These are phyloP conservation scores for Lasaia peninsularis DNA, from an alignment of 1,140 invertebrate genomes.

Conservation along the genomic window DNA sequence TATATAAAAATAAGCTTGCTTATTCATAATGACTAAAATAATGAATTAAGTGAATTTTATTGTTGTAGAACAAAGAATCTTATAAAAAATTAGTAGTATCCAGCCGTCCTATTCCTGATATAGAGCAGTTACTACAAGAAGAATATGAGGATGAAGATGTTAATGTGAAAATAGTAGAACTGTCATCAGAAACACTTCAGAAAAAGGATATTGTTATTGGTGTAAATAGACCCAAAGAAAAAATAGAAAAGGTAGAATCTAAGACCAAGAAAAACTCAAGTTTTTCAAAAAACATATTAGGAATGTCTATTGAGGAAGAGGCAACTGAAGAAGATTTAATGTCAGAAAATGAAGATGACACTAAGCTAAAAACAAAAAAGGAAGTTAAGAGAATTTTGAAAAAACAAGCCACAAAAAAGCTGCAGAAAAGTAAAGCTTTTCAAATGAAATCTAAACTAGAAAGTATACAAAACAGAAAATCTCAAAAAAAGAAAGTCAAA, in stretches of 20 bases:
- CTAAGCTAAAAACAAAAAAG: slow-evolving; percentile 77
- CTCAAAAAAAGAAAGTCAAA: slow-evolving; percentile 62
- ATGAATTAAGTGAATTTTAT: slow-evolving; percentile 8
- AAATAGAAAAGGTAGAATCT: slow-evolving; percentile 29
- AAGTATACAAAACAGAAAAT: slow-evolving; percentile 79
- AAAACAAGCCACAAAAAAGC: slow-evolving; percentile 81
- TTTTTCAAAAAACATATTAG: slow-evolving; percentile 47
- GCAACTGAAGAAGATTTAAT: slow-evolving; percentile 63
- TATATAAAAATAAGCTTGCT: too few species aligned
- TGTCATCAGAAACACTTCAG: slow-evolving; percentile 81
- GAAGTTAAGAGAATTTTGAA: slow-evolving; percentile 83
- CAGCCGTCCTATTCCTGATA: slow-evolving; percentile 81
- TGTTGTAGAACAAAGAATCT: slow-evolving; percentile 79
- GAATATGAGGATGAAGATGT: slow-evolving; percentile 86
- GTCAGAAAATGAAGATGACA: slow-evolving; percentile 56
- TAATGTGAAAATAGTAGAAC: slow-evolving; percentile 85
- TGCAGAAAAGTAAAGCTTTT: slow-evolving; percentile 86
- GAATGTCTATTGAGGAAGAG: slow-evolving; percentile 66
- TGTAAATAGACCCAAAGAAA: slow-evolving; percentile 78
- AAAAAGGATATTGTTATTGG: slow-evolving; percentile 84
- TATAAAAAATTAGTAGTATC: slow-evolving; percentile 82
- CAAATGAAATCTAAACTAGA: slow-evolving; percentile 84
- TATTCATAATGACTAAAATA: too few species aligned
- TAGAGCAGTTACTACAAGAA: slow-evolving; percentile 81
- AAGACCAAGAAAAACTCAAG: slow-evolving; percentile 34